Evolutionary conservation across 2,797 vertebrate genomes (phyloP), one percentile per base, ranked within the genome.

Genomic region (Hemitrygon akajei): DNA sequence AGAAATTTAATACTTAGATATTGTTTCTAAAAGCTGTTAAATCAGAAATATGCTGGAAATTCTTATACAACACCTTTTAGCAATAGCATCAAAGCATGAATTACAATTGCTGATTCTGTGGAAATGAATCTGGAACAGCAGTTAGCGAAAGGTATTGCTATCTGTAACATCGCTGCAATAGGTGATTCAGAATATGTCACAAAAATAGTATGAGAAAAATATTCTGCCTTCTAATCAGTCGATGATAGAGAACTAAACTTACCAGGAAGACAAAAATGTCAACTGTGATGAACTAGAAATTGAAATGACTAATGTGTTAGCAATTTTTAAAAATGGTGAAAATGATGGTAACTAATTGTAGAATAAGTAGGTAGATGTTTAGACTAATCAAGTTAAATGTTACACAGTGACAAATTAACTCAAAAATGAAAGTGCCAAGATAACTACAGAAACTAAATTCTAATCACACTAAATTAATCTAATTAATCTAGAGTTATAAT

Each of bases 351-450:
- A 91, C 63, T 91, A 63, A 71, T 71, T 71, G 63, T 34, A 86
- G 82, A 86, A 86, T 86, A 58, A 27, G 47, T 30, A 37, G 63
- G 16, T 91, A 91, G 37, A 66, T 91, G 66, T 40, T 66, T 40
- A 91, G 34, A 34, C 34, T 37, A 91, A 91, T 91, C 18, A 18
- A 71, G n/a, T 91, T 20, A 71, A n/a, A 71, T 71, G 25, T n/a
- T 69, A 7, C 34, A 30, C 1, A 92, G 34, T 93, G 69, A 92
- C 91, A 56, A 92, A 76, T 75, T 47, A 56, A 40, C 7, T 47
- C 71, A 76, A 71, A 93, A 76, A 75, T 93, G 27, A 76, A n/a
- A 73, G 40, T 92, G 40, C 16, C 91, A 92, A 92, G 91, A 75
- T 92, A 22, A 92, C 71, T 73, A 75, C 22, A 92, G 30, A 47